These are phyloP conservation scores for Drosophila limbata DNA, from an alignment of 2,888 invertebrate species.

Conservation along the genomic window DNA sequence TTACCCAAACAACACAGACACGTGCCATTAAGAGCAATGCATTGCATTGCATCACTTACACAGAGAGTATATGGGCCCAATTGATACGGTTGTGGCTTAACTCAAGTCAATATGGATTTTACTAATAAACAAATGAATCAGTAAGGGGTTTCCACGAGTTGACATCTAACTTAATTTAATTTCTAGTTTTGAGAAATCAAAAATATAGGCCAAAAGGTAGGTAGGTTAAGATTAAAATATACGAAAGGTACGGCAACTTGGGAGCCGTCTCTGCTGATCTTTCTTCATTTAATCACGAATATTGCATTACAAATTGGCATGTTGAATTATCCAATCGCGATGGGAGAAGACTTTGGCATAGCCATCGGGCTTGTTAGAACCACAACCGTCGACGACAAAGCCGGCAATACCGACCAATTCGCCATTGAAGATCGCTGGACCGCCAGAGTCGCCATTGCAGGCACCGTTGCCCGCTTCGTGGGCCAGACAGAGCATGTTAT, in stretches of 20 bases:
- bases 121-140: background rate
- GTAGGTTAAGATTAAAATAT: too few species aligned
- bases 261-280: too few species aligned
- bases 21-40: constrained; percentile 23
- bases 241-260: too few species aligned
- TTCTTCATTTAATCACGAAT: too few species aligned
- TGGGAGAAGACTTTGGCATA: constrained; percentile 73
- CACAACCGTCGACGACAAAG: constrained; percentile 76
- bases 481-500: constrained; percentile 67
- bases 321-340: constrained; percentile 63
- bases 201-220: too few species aligned
- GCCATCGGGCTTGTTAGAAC: constrained; percentile 68
- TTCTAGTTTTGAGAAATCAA: background rate
- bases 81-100: constrained; percentile 1
- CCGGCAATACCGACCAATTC: constrained; percentile 79
- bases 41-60: constrained; percentile 6
- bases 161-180: background rate
- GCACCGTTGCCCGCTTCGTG: constrained; percentile 71
- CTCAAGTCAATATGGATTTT: background rate
- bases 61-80: background rate
- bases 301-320: constrained; percentile 18
- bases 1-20: constrained; percentile 34
- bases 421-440: constrained; percentile 73
- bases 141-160: background rate
- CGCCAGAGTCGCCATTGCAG: constrained; percentile 82